Conservation (phyloP, 2,113 vertebrate species). For the Morone chrysops region DNA sequence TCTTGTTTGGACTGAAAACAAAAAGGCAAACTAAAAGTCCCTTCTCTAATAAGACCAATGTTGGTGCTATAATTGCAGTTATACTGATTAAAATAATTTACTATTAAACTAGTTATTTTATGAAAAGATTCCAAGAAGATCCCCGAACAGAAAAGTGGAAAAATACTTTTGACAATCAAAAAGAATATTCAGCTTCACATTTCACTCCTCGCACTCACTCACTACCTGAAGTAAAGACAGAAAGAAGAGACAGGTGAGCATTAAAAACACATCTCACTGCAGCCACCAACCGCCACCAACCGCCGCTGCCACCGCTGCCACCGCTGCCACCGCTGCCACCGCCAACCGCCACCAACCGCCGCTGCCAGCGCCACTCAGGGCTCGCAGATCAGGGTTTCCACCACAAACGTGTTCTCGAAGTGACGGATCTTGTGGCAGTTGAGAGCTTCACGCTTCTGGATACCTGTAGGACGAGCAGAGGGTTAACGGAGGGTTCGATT, state of each 20-base stretch:
- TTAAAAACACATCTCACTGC: constrained; percentile 60
- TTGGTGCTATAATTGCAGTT: constrained; percentile 29
- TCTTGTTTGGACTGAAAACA: constrained; percentile 5
- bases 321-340: not conserved
- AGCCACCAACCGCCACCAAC: constrained; percentile 30
- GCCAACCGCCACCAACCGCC: constrained; percentile 13
- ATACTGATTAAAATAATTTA: constrained; percentile 73
- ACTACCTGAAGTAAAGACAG: constrained; percentile 64
- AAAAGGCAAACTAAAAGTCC: constrained; percentile 7
- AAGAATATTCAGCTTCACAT: constrained; percentile 61
- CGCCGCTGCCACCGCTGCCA: not conserved
- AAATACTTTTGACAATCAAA: constrained; percentile 42
- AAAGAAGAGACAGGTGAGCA: constrained; percentile 80
- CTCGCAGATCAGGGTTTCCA: constrained; percentile 94
- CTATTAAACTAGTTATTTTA: constrained; percentile 33
- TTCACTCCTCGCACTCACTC: constrained; percentile 51
- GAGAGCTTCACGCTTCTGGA: constrained; percentile 92
- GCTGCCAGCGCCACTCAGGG: constrained; percentile 55
- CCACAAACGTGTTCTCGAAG: constrained; percentile 90
- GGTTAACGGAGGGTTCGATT: not conserved
- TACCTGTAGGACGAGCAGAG: constrained; percentile 81
- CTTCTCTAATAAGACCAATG: constrained; percentile 18
- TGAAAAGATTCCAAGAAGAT: constrained; percentile 31
- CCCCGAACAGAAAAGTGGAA: constrained; percentile 55
- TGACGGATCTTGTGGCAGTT: constrained; percentile 92